phyloP scores from a whole-genome alignment of 2,797 vertebrate species.

The Rhinella marina region DNA sequence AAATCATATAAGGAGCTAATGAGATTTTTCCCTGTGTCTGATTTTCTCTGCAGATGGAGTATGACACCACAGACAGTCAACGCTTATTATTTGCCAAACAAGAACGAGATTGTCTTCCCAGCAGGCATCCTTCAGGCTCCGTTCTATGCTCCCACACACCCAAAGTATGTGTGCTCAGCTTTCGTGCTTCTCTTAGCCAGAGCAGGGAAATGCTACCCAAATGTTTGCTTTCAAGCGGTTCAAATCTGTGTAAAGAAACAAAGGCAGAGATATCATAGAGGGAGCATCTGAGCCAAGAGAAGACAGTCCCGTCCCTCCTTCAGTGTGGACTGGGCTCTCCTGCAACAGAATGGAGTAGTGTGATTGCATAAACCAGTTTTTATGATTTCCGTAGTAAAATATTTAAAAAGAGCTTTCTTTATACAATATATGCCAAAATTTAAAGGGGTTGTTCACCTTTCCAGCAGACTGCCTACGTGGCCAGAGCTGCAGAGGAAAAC shows the following conservation, averaged over 20 bases:
- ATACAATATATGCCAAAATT: no score
- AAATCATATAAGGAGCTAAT: slow-evolving; percentile 1
- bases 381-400: no score
- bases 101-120: slow-evolving; percentile 96
- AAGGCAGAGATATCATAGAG: not conserved
- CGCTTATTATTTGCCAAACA: slow-evolving; percentile 96
- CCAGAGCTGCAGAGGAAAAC: no score
- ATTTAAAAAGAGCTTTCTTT: no score
- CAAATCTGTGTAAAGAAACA: slow-evolving; percentile 20
- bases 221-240: slow-evolving; percentile 7
- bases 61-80: slow-evolving; percentile 98
- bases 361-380: no score
- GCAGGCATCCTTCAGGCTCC: slow-evolving; percentile 96
- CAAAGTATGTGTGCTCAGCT: slow-evolving; percentile 81
- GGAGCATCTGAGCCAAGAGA: not conserved
- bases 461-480: no score
- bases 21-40: slow-evolving; percentile 19
- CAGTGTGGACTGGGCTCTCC: not conserved
- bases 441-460: no score
- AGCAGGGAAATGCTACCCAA: not conserved
- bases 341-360: not conserved
- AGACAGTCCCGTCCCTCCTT: not conserved
- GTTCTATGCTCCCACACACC: slow-evolving; percentile 92
- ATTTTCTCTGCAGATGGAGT: slow-evolving; percentile 84
- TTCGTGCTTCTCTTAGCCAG: slow-evolving; percentile 6